Evolutionary conservation across 1,140 invertebrate genomes (phyloP), one percentile per base, ranked within the genome.

Genomic region (Euschistus heros): DNA sequence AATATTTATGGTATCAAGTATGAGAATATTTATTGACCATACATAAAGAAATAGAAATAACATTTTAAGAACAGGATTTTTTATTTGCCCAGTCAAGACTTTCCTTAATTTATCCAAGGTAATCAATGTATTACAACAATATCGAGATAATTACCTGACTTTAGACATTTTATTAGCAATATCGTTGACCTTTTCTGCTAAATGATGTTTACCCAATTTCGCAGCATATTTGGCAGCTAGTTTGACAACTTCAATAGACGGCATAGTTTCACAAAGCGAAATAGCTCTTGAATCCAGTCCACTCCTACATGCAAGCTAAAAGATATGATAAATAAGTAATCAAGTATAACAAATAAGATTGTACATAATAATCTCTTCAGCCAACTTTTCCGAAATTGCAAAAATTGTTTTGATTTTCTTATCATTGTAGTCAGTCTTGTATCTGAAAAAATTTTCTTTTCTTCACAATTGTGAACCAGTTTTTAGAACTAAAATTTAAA

Each of bases 141-240:
- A 13, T 37, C 13, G 7, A 10, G 33, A 10, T 13, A 10, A 37
- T 37, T 13, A 61, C 59, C 59, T 37, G 27, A 20, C 13, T 18
- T 18, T 20, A 7, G 65, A 54, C 55, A 65, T 75, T 46, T 75
- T 75, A 20, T 70, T 69, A 62, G 64, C 67, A 69, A 76, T 54
- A 73, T 82, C 76, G 13, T 75, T 72, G 33, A 91, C 75, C 73
- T 84, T 86, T 69, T 93, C 86, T 0, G 87, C 88, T 26, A 97
- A 78, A 68, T 87, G 83, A 60, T 85, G 82, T 70, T 84, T 84
- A 42, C 86, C 85, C 0, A 88, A 75, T 66, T 88, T 84, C 4
- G 83, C 83, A 4, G 92, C 89, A 76, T 95, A 97, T 71, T 91
- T 92, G 5, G 92, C 85, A 4, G 91, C 92, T 27, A 94, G 76